Percentiles rank a stretch among this genome's conserved stretches.
These are phyloP conservation scores for Condylostylus longicornis DNA, from an alignment of 1,140 invertebrate genomes.

Conservation along the genomic window DNA sequence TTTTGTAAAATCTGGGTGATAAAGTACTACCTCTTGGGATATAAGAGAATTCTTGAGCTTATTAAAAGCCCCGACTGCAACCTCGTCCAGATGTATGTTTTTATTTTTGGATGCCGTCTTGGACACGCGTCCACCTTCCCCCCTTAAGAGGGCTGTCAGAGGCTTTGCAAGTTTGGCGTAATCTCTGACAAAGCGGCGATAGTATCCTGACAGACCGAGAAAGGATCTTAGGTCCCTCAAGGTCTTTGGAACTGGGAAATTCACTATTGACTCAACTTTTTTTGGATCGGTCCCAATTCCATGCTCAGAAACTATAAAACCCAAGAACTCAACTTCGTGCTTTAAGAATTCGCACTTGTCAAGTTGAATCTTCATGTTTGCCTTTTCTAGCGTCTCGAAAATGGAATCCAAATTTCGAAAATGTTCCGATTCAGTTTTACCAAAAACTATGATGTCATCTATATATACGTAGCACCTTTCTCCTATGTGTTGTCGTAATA, in stretches of 20 bases:
- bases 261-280: constrained; percentile 12
- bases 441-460: too few relatives aligned
- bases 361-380: constrained; percentile 33
- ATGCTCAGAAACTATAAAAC: constrained; percentile 4
- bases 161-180: constrained; percentile 6
- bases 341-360: constrained; percentile 31
- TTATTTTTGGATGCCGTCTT: constrained; percentile 3
- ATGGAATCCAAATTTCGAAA: constrained; percentile 25
- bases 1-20: constrained; percentile 21
- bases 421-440: constrained; percentile 26
- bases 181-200: constrained; percentile 6
- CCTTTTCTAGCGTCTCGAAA: constrained; percentile 22
- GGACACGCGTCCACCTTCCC: constrained; percentile 4
- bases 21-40: constrained; percentile 24
- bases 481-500: too few relatives aligned
- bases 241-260: constrained; percentile 6
- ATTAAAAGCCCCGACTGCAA: constrained; percentile 23
- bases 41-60: constrained; percentile 26
- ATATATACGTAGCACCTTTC: too few relatives aligned
- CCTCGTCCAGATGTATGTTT: constrained; percentile 1
- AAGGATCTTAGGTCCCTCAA: constrained; percentile 7
- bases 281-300: constrained; percentile 10
- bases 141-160: constrained; percentile 5
- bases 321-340: constrained; percentile 9
- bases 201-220: constrained; percentile 9